These are phyloP conservation scores for Sarcophaga bullata DNA, from an alignment of 1,140 invertebrate species.

Conservation along the genomic window DNA sequence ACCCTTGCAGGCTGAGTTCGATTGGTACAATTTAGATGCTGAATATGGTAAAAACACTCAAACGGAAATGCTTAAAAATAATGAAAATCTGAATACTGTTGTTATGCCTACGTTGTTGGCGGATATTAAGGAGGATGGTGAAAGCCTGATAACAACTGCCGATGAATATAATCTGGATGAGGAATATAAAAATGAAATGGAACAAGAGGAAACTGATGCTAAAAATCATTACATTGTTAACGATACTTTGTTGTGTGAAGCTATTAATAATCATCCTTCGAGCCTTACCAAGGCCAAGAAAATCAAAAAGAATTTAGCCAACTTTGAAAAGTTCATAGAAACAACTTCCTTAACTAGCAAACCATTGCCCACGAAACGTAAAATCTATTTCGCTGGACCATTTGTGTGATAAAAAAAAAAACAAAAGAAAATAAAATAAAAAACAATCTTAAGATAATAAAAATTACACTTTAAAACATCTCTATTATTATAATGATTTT, in stretches of 20 bases:
- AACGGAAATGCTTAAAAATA: conserved; percentile 42
- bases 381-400: conserved; percentile 61
- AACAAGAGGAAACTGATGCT: conserved; percentile 24
- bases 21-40: conserved; percentile 65
- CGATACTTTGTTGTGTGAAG: conserved; percentile 38
- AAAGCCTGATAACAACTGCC: conserved; percentile 49
- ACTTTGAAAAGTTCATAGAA: conserved; percentile 61
- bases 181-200: conserved; percentile 51
- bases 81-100: conserved; percentile 16
- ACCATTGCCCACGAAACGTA: conserved; percentile 60
- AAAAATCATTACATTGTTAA: conserved; percentile 27
- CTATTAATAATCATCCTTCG: not conserved
- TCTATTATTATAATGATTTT: not conserved
- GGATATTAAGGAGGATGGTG: conserved; percentile 53
- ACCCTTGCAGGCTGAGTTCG: conserved; percentile 61
- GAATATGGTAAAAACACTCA: conserved; percentile 56
- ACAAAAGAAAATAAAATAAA: no score
- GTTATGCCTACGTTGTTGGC: conserved; percentile 47
- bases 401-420: conserved; percentile 53
- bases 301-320: conserved; percentile 55
- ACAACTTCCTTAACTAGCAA: conserved; percentile 57
- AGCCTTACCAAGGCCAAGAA: conserved; percentile 49
- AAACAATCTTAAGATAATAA: conserved; percentile 14
- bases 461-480: not conserved
- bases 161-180: conserved; percentile 64